phyloP scores from a whole-genome alignment of 2,888 invertebrate species.

The Oconnorella tubifera region DNA sequence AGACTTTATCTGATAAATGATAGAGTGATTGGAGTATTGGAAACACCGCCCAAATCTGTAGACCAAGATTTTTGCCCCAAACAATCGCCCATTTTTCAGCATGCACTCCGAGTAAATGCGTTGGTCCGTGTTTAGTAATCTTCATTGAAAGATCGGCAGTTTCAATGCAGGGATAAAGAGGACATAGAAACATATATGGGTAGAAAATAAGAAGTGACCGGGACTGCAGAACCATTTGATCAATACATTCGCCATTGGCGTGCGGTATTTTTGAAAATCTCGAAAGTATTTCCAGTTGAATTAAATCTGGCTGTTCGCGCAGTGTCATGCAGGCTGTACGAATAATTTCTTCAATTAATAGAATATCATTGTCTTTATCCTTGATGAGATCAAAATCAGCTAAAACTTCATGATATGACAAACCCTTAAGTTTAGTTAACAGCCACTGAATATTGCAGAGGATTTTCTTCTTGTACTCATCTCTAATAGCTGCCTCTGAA shows the following conservation, averaged over 20 bases:
- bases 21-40: slow-evolving; percentile 2
- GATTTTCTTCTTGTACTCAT: slow-evolving; percentile 17
- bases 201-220: background rate
- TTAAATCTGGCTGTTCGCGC: slow-evolving; percentile 4
- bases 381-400: slow-evolving; percentile 6
- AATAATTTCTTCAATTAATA: slow-evolving; percentile 4
- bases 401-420: slow-evolving; percentile 1
- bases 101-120: slow-evolving; percentile 12
- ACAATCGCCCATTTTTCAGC: background rate
- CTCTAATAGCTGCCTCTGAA: background rate
- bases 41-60: slow-evolving; percentile 7
- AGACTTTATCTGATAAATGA: background rate
- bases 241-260: slow-evolving; percentile 4
- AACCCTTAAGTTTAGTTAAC: slow-evolving; percentile 9
- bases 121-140: slow-evolving; percentile 4
- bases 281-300: slow-evolving; percentile 14
- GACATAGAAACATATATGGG: background rate
- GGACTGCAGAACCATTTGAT: slow-evolving; percentile 6
- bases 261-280: slow-evolving; percentile 11
- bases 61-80: slow-evolving; percentile 3
- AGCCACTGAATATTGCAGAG: slow-evolving; percentile 16
- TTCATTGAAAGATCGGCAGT: slow-evolving; percentile 2
- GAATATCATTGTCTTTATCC: slow-evolving; percentile 8
- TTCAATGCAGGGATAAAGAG: slow-evolving; percentile 9
- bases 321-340: background rate